Evolutionary conservation across 2,113 vertebrate species (phyloP).

Genomic region (Pantherophis guttatus): DNA sequence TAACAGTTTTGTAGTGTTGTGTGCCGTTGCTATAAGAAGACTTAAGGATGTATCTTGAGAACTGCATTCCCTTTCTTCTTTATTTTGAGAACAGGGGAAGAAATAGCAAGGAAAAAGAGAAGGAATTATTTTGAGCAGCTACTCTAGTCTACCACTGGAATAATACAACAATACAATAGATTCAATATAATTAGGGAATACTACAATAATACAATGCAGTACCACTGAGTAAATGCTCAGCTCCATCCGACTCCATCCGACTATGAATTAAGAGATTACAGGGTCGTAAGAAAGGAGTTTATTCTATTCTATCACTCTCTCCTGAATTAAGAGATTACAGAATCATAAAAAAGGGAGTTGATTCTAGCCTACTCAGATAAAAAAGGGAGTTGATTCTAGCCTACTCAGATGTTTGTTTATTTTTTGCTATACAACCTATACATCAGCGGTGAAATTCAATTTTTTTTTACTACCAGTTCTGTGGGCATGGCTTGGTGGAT

Average conservation of each 20-base stretch:
- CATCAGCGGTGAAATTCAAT: too few species aligned
- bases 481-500: too few species aligned
- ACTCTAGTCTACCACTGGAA: not conserved
- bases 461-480: too few species aligned
- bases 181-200: not conserved
- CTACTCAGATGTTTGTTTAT: not conserved
- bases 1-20: not conserved
- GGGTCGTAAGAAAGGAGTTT: too few species aligned
- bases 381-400: too few species aligned
- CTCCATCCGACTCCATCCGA: not conserved
- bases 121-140: not conserved
- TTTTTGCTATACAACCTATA: too few species aligned
- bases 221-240: not conserved
- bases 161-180: not conserved
- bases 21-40: not conserved
- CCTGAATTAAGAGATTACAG: too few species aligned
- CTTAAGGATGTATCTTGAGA: not conserved
- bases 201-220: not conserved
- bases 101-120: not conserved
- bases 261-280: not conserved
- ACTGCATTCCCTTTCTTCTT: not conserved
- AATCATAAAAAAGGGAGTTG: too few species aligned
- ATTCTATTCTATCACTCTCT: too few species aligned
- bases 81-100: not conserved
- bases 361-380: not conserved